These are phyloP conservation scores for Brachylomia viminalis DNA, from an alignment of 2,888 invertebrate genomes.

Conservation along the genomic window DNA sequence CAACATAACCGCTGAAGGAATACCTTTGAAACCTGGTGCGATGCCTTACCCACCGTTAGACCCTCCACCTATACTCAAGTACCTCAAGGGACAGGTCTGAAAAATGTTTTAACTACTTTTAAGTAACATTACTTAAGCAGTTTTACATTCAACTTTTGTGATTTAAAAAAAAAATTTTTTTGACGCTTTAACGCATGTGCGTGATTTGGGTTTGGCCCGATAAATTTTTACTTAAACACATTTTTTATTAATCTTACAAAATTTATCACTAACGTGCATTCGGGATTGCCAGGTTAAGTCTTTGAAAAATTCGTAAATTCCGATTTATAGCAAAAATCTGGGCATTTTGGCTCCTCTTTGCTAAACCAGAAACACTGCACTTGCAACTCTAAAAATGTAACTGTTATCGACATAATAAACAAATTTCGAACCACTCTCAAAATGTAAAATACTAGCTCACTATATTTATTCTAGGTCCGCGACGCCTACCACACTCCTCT, in stretches of 20 bases:
- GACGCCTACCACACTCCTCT: slow-evolving; percentile 97
- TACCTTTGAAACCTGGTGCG: slow-evolving; percentile 72
- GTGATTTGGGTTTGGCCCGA: neutral
- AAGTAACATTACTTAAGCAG: neutral
- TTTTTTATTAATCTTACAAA: neutral
- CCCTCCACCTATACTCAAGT: slow-evolving; percentile 85
- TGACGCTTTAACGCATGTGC: neutral
- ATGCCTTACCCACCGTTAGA: slow-evolving; percentile 84
- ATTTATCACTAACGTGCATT: neutral
- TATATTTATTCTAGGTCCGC: slow-evolving; percentile 91
- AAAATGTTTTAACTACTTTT: neutral
- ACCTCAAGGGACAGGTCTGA: slow-evolving; percentile 83
- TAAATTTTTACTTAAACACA: neutral
- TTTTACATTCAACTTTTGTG: too few relatives aligned
- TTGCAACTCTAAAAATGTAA: neutral
- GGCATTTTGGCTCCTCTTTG: neutral
- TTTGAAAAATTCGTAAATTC: neutral
- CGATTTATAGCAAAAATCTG: neutral
- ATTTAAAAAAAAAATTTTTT: neutral
- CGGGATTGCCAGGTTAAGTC: neutral
- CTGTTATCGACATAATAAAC: neutral
- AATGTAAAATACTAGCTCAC: neutral
- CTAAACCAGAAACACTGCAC: neutral
- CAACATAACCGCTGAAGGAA: slow-evolving; percentile 65
- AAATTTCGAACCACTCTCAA: neutral